phyloP scores from a whole-genome alignment of 1,140 invertebrate species.

The Aphis craccivora region DNA sequence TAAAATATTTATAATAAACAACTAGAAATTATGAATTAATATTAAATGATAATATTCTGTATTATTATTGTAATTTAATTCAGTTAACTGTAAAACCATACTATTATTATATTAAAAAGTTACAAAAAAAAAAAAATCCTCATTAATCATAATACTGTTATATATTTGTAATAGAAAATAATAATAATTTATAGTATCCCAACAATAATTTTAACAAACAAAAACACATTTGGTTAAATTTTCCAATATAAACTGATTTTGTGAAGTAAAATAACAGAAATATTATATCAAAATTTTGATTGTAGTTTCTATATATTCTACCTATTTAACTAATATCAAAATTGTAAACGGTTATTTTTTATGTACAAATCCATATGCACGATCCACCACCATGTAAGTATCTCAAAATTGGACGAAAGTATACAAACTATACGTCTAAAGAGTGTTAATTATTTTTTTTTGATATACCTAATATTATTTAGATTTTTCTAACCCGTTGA shows the following conservation, averaged over 20 bases:
- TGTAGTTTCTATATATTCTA: background rate
- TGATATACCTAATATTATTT: background rate
- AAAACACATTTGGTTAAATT: background rate
- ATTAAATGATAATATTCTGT: background rate
- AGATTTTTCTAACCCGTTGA: background rate
- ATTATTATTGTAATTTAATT: background rate
- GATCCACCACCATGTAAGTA: no score
- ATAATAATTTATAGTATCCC: background rate
- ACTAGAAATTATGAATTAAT: background rate
- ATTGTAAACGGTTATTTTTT: no score
- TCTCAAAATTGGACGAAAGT: background rate
- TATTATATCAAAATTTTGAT: background rate
- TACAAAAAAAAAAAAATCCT: background rate
- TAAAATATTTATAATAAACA: background rate
- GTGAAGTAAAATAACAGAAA: background rate
- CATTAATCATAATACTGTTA: background rate
- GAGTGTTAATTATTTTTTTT: background rate
- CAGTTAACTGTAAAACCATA: background rate
- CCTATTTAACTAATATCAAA: no score
- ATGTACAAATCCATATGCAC: no score
- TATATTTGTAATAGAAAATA: background rate
- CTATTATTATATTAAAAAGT: background rate
- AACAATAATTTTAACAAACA: background rate
- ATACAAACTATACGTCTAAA: background rate
- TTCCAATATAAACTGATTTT: background rate